Percentiles rank a stretch among this genome's conserved stretches.
Evolutionary conservation across 2,888 invertebrate species (phyloP).

Genomic region (Tachystola acroxantha): DNA sequence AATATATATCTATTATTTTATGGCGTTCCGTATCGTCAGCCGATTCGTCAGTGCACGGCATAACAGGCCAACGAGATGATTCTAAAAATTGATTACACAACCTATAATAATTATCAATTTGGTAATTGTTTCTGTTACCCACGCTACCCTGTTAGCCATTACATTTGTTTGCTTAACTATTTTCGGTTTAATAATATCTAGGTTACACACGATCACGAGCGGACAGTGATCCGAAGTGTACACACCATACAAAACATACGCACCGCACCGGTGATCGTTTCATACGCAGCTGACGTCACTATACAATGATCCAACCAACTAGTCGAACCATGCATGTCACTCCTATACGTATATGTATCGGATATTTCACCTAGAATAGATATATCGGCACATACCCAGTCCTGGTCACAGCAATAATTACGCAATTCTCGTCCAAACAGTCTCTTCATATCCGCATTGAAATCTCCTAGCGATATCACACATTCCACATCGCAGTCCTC

Average conservation of each 20-base stretch:
- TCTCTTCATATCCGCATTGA: not conserved
- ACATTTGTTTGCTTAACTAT: too few relatives aligned
- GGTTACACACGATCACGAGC: not conserved
- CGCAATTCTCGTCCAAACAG: not conserved
- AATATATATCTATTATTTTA: too few relatives aligned
- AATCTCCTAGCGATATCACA: constrained; percentile 4
- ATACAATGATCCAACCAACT: constrained; percentile 11
- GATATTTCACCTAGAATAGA: not conserved
- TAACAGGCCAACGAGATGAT: too few relatives aligned
- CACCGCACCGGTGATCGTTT: not conserved
- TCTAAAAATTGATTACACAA: too few relatives aligned
- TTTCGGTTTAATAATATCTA: too few relatives aligned
- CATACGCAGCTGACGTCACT: not conserved
- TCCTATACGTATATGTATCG: not conserved
- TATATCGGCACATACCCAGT: not conserved
- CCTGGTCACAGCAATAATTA: not conserved
- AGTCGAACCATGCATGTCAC: not conserved
- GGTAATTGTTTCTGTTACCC: too few relatives aligned
- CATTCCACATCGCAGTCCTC: not conserved
- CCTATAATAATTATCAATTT: too few relatives aligned
- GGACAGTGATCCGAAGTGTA: not conserved
- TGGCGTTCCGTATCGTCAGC: too few relatives aligned
- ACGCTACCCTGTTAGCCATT: too few relatives aligned
- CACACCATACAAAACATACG: not conserved
- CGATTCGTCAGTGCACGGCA: too few relatives aligned